phyloP scores from a whole-genome alignment of 2,888 invertebrate species.

The Gasteruption jaculator region DNA sequence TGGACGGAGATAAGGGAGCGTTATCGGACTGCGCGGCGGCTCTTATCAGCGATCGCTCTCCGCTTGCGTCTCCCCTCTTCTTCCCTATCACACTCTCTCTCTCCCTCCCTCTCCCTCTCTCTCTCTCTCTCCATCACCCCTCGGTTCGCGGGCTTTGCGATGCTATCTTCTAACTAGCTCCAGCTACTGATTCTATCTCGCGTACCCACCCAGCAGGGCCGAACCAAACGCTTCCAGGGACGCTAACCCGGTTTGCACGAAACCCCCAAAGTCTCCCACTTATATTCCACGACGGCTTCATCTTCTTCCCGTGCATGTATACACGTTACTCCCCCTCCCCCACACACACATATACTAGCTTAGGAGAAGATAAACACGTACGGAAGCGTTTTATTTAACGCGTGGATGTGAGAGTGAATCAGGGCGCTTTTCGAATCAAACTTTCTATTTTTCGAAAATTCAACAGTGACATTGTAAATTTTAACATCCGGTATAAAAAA shows the following conservation, averaged over 20 bases:
- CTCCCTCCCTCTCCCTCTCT: slow-evolving; percentile 25
- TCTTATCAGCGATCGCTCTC: slow-evolving; percentile 54
- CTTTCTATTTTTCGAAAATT: too few relatives aligned
- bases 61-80: slow-evolving; percentile 44
- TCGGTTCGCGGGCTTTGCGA: slow-evolving; percentile 51
- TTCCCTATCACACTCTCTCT: slow-evolving; percentile 32
- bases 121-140: slow-evolving; percentile 25
- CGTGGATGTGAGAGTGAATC: too few relatives aligned
- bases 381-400: too few relatives aligned
- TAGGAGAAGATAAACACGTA: too few relatives aligned
- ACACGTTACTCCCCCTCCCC: too few relatives aligned
- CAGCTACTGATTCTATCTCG: slow-evolving; percentile 56
- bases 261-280: slow-evolving; percentile 27
- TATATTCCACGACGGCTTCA: slow-evolving; percentile 17
- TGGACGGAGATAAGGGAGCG: slow-evolving; percentile 51
- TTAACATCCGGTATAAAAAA: too few relatives aligned
- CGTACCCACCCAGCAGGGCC: slow-evolving; percentile 45
- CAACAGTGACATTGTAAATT: too few relatives aligned
- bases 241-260: slow-evolving; percentile 29
- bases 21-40: slow-evolving; percentile 49
- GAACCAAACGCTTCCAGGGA: slow-evolving; percentile 37
- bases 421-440: too few relatives aligned
- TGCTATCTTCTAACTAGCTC: slow-evolving; percentile 60
- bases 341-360: slow-evolving; percentile 1
- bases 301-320: too few relatives aligned